Evolutionary conservation across 2,888 invertebrate species (phyloP).

Genomic region (Sylvicola fuscatus): DNA sequence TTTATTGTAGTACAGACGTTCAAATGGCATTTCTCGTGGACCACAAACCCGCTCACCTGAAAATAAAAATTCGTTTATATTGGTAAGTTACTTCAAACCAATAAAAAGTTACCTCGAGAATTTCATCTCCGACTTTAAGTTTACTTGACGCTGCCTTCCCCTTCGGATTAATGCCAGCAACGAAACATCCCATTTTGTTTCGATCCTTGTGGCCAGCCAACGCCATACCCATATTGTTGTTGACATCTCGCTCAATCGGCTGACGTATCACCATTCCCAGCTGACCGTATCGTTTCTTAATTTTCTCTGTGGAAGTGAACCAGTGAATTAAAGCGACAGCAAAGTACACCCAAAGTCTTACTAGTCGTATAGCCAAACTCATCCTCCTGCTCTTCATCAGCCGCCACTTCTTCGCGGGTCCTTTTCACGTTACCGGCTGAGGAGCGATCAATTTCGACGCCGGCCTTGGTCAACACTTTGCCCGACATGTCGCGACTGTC

Average conservation of each 20-base stretch:
- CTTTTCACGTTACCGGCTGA: conserved; percentile 72
- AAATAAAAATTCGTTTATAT: conserved; percentile 13
- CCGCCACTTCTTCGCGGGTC: conserved; percentile 51
- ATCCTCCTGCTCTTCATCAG: conserved; percentile 73
- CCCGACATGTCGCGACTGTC: conserved; percentile 39
- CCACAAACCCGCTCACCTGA: conserved; percentile 82
- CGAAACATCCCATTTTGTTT: conserved; percentile 87
- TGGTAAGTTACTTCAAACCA: no score
- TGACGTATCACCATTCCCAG: conserved; percentile 43
- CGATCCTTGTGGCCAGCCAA: conserved; percentile 88
- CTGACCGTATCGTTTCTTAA: conserved; percentile 77
- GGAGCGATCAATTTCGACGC: conserved; percentile 72
- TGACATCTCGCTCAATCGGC: conserved; percentile 50
- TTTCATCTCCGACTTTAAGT: conserved; percentile 82
- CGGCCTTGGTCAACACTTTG: conserved; percentile 53
- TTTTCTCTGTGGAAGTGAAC: conserved; percentile 48
- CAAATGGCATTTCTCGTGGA: conserved; percentile 87
- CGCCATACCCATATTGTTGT: conserved; percentile 72
- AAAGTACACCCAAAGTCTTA: conserved; percentile 30
- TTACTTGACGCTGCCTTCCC: conserved; percentile 57
- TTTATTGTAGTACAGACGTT: conserved; percentile 94
- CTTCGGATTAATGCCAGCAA: conserved; percentile 84
- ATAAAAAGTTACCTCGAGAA: conserved; percentile 52
- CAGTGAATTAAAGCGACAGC: background rate
- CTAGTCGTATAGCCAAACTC: conserved; percentile 85